Conservation (phyloP, 2,888 invertebrate species). For the Ditula angustiorana region DNA sequence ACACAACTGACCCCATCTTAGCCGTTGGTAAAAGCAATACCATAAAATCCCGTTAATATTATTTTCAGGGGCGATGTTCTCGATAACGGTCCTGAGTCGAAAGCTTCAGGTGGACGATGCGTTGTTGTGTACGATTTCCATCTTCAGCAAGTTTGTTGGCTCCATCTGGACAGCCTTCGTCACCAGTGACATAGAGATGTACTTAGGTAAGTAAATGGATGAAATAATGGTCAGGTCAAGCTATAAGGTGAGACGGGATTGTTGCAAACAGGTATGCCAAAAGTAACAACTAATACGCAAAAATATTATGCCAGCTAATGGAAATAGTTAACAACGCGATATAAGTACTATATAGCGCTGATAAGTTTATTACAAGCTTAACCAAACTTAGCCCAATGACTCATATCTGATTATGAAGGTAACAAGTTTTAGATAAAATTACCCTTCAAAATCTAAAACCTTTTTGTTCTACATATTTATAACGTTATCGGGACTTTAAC, state of each 20-base stretch:
- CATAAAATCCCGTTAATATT: conserved; percentile 40
- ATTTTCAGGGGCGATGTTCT: conserved; percentile 75
- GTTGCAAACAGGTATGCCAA: not conserved
- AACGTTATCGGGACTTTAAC: no score
- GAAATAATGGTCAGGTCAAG: not conserved
- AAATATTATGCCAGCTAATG: not conserved
- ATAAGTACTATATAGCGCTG: not conserved
- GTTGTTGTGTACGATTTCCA: conserved; percentile 71
- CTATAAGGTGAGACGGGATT: not conserved
- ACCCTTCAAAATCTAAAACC: no score
- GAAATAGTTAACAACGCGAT: not conserved
- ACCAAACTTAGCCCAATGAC: not conserved
- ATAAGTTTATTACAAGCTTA: conserved; percentile 37
- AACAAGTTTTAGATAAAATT: no score
- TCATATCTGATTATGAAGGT: conserved; percentile 44
- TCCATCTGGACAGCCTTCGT: conserved; percentile 77
- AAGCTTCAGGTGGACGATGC: conserved; percentile 73
- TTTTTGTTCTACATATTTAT: no score
- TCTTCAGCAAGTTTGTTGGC: conserved; percentile 73
- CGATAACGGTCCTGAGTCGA: conserved; percentile 73
- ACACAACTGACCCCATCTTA: no score
- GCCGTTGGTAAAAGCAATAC: conserved; percentile 65
- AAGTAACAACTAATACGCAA: not conserved
- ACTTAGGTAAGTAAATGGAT: conserved; percentile 59
- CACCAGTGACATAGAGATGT: conserved; percentile 74